Percentiles rank a stretch among this genome's conserved stretches.
These are phyloP conservation scores for Thera obeliscata DNA, from an alignment of 2,888 invertebrate genomes.

Conservation along the genomic window DNA sequence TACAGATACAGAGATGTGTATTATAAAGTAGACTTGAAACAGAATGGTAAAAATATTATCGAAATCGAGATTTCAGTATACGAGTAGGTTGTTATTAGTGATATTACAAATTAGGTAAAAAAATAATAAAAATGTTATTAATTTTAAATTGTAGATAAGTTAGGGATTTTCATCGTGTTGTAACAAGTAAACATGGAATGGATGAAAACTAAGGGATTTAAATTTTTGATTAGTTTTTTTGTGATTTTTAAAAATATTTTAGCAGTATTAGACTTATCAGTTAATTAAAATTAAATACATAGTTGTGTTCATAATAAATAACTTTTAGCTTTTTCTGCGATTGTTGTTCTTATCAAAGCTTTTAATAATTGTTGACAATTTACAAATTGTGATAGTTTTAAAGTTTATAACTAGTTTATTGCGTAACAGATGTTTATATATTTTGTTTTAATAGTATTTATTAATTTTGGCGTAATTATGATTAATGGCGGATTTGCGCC, in stretches of 20 bases:
- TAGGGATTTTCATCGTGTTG: slow-evolving; percentile 79
- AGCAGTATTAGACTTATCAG: slow-evolving; percentile 63
- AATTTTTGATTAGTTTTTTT: slow-evolving; percentile 38
- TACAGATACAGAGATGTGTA: background rate
- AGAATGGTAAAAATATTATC: slow-evolving; percentile 43
- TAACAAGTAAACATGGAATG: slow-evolving; percentile 55
- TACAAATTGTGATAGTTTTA: slow-evolving; percentile 56
- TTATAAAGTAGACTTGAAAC: slow-evolving; percentile 9
- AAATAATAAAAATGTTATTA: slow-evolving; percentile 78
- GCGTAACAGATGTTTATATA: slow-evolving; percentile 43
- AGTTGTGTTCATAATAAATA: slow-evolving; percentile 35
- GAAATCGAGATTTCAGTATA: slow-evolving; percentile 71
- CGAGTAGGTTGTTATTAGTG: slow-evolving; percentile 81
- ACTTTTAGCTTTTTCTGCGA: slow-evolving; percentile 44
- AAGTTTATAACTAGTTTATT: slow-evolving; percentile 47
- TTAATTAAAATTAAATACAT: slow-evolving; percentile 30
- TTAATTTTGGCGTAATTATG: slow-evolving; percentile 48
- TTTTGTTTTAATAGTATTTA: slow-evolving; percentile 36
- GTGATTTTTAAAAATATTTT: slow-evolving; percentile 57
- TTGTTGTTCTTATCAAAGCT: slow-evolving; percentile 75
- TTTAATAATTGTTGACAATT: slow-evolving; percentile 76
- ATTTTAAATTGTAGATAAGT: slow-evolving; percentile 78
- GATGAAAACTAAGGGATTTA: slow-evolving; percentile 45
- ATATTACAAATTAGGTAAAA: slow-evolving; percentile 80
- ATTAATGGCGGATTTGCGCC: slow-evolving; percentile 60